Conservation (phyloP, 2,797 vertebrate genomes). For the Micrastur ruficollis region DNA sequence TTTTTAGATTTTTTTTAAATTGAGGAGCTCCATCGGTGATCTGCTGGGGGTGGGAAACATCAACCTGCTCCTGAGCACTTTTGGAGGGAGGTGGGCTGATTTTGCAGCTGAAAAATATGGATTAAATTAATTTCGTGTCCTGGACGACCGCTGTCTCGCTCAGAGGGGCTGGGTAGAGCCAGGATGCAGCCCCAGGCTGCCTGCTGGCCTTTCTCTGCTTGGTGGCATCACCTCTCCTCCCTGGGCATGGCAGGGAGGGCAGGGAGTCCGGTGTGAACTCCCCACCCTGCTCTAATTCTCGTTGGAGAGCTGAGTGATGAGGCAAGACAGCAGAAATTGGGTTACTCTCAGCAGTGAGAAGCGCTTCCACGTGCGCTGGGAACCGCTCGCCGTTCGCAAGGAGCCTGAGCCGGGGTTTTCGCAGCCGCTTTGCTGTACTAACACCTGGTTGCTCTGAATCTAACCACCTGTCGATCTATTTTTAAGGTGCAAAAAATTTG, state of each 20-base stretch:
- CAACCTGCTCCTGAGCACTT: fast-evolving
- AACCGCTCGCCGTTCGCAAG: fast-evolving
- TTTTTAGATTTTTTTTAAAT: too few relatives aligned
- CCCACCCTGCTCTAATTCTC: not conserved
- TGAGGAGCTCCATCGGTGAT: fast-evolving
- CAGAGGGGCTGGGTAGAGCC: not conserved
- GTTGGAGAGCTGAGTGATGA: not conserved
- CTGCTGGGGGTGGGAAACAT: not conserved
- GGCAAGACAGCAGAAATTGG: not conserved
- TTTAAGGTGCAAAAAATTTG: not conserved
- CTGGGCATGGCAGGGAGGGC: not conserved
- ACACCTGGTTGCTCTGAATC: not conserved
- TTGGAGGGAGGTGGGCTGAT: not conserved
- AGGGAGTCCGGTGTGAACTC: not conserved
- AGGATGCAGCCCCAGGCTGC: not conserved
- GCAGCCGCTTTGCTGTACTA: not conserved
- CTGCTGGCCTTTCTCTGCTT: not conserved
- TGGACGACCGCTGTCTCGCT: not conserved
- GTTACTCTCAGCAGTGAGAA: not conserved
- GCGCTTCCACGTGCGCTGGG: not conserved
- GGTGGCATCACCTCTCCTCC: not conserved
- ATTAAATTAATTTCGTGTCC: not conserved
- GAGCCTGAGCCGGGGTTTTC: not conserved
- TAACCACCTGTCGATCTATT: not conserved
- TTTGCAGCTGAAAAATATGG: not conserved